Percentiles rank a stretch among this genome's conserved stretches.
These are phyloP conservation scores for Vesta saturnalis DNA, from an alignment of 2,888 invertebrate genomes.

Conservation along the genomic window DNA sequence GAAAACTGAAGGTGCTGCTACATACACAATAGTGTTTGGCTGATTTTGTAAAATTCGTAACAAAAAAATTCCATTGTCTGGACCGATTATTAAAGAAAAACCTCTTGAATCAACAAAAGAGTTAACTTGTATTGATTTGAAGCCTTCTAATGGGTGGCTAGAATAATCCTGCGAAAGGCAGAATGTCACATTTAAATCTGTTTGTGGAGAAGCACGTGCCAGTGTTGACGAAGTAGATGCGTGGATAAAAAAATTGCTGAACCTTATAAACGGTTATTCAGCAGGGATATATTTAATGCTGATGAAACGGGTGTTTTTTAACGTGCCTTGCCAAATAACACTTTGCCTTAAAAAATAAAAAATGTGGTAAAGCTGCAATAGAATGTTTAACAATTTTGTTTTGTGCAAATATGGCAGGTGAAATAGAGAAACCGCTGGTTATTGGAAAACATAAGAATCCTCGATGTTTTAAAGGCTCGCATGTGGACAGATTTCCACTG, in stretches of 20 bases:
- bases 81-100: too few relatives aligned
- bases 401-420: too few relatives aligned
- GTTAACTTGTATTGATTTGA: slow-evolving; percentile 3
- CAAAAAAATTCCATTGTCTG: too few relatives aligned
- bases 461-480: slow-evolving; percentile 2
- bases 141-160: slow-evolving; percentile 16
- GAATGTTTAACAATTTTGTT: too few relatives aligned
- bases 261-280: background rate
- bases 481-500: too few relatives aligned
- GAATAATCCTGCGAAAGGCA: slow-evolving; percentile 13
- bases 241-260: background rate
- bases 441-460: slow-evolving; percentile 44
- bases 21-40: slow-evolving; percentile 3
- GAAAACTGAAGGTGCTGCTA: too few relatives aligned
- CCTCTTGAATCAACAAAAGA: slow-evolving; percentile 7
- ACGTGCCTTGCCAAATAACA: slow-evolving; percentile 33
- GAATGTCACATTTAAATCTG: background rate
- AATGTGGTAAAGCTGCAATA: slow-evolving; percentile 45
- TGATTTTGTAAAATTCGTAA: slow-evolving; percentile 14
- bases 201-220: background rate
- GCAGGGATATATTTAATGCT: slow-evolving; percentile 16
- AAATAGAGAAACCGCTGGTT: slow-evolving; percentile 40
- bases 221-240: background rate
- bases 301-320: too few relatives aligned
- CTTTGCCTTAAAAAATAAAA: slow-evolving; percentile 45